Percentiles rank a stretch among this genome's conserved stretches.
Evolutionary conservation across 2,888 invertebrate genomes (phyloP).

Genomic region (Omphaloscelis lunosa): DNA sequence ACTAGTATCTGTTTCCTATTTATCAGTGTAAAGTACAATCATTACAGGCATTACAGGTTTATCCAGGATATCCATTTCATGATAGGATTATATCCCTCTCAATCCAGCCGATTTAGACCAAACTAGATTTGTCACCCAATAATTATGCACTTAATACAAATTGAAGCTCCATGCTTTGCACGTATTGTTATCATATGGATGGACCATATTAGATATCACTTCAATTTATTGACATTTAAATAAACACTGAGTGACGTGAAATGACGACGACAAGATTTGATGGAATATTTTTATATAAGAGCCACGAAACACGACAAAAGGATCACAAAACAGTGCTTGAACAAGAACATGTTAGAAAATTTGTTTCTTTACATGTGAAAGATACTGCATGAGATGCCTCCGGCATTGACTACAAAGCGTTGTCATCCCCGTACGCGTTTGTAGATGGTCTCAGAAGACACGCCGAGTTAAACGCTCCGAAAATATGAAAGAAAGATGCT

Average conservation of each 20-base stretch:
- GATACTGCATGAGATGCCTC: constrained; percentile 37
- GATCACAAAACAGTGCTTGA: constrained; percentile 38
- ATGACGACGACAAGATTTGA: neutral
- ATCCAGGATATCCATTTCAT: constrained; percentile 6
- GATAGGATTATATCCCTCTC: constrained; percentile 4
- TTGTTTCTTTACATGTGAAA: constrained; percentile 44
- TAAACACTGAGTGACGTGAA: neutral
- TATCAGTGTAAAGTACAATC: neutral
- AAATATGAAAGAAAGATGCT: constrained; percentile 51
- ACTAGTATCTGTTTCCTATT: neutral
- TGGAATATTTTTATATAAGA: neutral
- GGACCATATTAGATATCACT: too few relatives aligned
- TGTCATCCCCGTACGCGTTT: constrained; percentile 52
- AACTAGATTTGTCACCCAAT: constrained; percentile 29
- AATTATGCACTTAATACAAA: constrained; percentile 25
- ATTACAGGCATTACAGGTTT: neutral
- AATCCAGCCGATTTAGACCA: constrained; percentile 19
- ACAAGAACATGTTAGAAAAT: constrained; percentile 45
- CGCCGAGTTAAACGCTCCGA: constrained; percentile 35
- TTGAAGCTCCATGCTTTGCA: constrained; percentile 1
- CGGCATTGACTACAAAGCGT: constrained; percentile 56
- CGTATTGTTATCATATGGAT: neutral
- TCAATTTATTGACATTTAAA: neutral
- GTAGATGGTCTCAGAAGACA: constrained; percentile 43
- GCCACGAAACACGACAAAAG: neutral